Evolutionary conservation across 2,113 vertebrate genomes (phyloP).

Genomic region (Chroicocephalus ridibundus): DNA sequence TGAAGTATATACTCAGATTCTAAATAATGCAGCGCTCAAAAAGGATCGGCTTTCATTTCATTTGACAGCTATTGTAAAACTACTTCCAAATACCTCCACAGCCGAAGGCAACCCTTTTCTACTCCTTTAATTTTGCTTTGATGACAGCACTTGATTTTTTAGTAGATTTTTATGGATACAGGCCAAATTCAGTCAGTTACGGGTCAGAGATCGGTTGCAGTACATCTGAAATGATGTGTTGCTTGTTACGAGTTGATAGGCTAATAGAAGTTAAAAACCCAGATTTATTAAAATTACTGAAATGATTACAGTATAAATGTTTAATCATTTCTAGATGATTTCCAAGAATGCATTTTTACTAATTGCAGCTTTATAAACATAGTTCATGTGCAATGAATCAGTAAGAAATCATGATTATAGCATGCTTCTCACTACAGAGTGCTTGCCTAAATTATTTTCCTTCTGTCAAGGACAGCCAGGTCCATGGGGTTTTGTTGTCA

Average conservation of each 20-base stretch:
- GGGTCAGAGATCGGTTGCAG: neutral
- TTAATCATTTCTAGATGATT: neutral
- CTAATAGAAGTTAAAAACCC: neutral
- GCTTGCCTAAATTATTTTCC: neutral
- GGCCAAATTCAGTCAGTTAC: neutral
- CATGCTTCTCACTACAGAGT: neutral
- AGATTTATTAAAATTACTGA: neutral
- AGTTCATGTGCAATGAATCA: neutral
- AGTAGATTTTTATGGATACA: neutral
- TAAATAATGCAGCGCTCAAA: neutral
- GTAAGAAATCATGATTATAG: neutral
- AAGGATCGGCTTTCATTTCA: neutral
- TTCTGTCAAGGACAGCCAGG: neutral
- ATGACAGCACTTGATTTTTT: neutral
- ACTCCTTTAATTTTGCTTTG: neutral
- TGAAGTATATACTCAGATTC: neutral
- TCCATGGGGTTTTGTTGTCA: neutral
- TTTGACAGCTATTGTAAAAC: neutral
- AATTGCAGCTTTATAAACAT: neutral
- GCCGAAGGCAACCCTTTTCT: neutral
- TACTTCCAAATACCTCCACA: neutral
- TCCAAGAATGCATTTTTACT: neutral
- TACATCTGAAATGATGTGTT: neutral
- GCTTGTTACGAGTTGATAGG: neutral
- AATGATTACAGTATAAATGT: neutral